Percentiles rank a stretch among this genome's conserved stretches.
Conservation (phyloP, 2,113 vertebrate genomes). For the Chionomys nivalis region DNA sequence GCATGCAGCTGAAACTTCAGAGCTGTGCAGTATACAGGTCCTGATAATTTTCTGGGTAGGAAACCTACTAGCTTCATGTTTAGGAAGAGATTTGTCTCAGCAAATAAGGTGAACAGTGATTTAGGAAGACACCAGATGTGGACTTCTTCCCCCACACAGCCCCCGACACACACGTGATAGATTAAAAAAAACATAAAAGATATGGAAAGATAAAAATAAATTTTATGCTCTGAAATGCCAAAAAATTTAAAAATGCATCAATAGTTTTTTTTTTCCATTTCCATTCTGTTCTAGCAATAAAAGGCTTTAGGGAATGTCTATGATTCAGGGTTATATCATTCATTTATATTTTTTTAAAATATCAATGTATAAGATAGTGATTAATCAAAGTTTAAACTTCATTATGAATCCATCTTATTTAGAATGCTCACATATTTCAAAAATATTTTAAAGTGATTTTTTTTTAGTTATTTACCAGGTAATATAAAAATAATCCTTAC, state of each 20-base stretch:
- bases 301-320: neutral
- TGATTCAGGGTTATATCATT: neutral
- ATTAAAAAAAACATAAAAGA: neutral
- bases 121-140: neutral
- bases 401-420: conserved; percentile 13
- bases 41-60: neutral
- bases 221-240: neutral
- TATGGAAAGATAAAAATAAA: neutral
- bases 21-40: too few species aligned
- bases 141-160: neutral
- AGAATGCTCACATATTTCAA: neutral
- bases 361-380: neutral
- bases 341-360: conserved; percentile 17
- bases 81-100: neutral
- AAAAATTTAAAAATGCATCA: neutral
- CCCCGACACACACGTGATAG: neutral
- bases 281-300: neutral
- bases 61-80: neutral
- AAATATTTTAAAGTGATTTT: neutral
- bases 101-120: neutral
- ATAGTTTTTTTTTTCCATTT: neutral
- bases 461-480: neutral
- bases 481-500: conserved; percentile 15
- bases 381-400: conserved; percentile 29
- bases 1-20: neutral